Percentiles rank a stretch among this genome's conserved stretches.
Evolutionary conservation across 2,113 vertebrate species (phyloP).

Genomic region (Shinisaurus crocodilurus): DNA sequence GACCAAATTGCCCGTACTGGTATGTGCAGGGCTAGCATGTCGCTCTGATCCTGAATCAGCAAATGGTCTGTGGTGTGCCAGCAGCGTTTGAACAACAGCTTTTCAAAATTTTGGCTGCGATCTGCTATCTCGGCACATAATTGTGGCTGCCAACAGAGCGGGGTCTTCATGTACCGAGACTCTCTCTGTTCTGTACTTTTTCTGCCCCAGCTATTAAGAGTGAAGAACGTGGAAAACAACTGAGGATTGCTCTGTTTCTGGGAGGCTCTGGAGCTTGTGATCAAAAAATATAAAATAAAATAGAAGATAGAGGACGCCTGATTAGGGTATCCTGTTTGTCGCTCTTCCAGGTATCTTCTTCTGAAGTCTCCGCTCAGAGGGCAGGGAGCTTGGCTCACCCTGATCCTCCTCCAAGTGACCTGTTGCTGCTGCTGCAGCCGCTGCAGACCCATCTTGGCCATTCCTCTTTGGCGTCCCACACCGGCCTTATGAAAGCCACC

Average conservation of each 20-base stretch:
- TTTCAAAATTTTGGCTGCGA: background rate
- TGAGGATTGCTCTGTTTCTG: background rate
- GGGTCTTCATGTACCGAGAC: fast-evolving
- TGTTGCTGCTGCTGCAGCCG: background rate
- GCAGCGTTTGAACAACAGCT: background rate
- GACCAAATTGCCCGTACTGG: background rate
- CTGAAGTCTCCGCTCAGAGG: background rate
- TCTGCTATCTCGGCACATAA: fast-evolving
- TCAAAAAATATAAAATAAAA: background rate
- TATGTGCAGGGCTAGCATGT: fast-evolving
- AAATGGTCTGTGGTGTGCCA: conserved; percentile 14
- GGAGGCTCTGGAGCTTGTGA: too few species aligned
- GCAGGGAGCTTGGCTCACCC: background rate
- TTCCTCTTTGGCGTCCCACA: background rate
- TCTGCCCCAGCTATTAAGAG: background rate
- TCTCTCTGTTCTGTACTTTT: background rate
- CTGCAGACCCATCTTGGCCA: background rate
- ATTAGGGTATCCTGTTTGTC: background rate
- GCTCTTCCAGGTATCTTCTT: background rate
- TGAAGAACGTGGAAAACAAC: background rate
- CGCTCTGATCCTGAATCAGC: background rate
- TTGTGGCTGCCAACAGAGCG: background rate
- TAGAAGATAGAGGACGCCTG: background rate
- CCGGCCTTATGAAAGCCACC: background rate
- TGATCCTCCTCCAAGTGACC: background rate